Evolutionary conservation across 2,797 vertebrate genomes (phyloP).

Genomic region (Euthynnus affinis): DNA sequence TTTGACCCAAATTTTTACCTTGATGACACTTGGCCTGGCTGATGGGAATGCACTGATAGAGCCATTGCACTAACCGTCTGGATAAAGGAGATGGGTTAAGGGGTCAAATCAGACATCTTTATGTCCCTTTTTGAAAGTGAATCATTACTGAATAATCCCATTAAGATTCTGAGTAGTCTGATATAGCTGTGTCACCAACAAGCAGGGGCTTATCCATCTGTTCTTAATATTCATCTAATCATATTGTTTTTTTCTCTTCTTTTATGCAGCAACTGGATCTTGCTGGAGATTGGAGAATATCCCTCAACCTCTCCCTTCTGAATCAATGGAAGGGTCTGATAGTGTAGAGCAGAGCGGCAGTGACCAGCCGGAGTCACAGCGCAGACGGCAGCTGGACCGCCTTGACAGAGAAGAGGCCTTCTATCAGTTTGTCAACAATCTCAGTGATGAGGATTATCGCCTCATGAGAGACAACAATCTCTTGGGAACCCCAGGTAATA

Average conservation of each 20-base stretch:
- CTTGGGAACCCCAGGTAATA: slow-evolving; percentile 95
- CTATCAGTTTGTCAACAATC: slow-evolving; percentile 99
- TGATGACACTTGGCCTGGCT: background rate
- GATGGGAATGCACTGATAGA: background rate
- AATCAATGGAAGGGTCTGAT: slow-evolving; percentile 93
- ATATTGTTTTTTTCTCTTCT: background rate
- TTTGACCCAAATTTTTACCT: background rate
- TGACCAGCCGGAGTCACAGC: slow-evolving; percentile 94
- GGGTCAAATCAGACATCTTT: background rate
- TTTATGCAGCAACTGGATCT: slow-evolving; percentile 60
- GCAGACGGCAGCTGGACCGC: slow-evolving; percentile 94
- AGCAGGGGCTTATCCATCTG: background rate
- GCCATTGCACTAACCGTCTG: background rate
- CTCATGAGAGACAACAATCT: slow-evolving; percentile 99
- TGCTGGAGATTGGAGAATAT: slow-evolving; percentile 65
- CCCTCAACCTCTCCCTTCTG: slow-evolving; percentile 65
- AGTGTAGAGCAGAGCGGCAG: slow-evolving; percentile 91
- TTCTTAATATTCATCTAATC: background rate
- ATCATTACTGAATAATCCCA: background rate
- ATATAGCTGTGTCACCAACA: background rate
- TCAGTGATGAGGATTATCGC: slow-evolving; percentile 98
- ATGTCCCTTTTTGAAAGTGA: background rate
- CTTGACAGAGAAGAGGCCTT: slow-evolving; percentile 97
- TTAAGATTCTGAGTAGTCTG: background rate
- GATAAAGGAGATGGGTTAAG: background rate